Conservation (phyloP, 2,113 vertebrate species). For the Brevimyrus niger region DNA sequence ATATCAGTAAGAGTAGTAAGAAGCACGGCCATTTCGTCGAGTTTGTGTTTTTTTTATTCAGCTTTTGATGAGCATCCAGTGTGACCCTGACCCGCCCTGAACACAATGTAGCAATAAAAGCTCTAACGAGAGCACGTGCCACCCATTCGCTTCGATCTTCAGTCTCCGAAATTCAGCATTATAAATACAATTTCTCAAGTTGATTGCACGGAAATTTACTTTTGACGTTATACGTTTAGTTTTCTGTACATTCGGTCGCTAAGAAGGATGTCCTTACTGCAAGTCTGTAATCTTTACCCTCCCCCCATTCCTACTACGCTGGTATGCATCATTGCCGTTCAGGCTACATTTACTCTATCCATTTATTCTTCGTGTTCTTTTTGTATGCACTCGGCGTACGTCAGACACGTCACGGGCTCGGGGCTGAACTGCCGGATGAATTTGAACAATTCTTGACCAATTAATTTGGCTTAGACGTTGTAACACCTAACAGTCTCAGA, state of each 20-base stretch:
- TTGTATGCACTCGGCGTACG: background rate
- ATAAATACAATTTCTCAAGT: background rate
- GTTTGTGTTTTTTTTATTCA: background rate
- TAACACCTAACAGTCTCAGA: background rate
- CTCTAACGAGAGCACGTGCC: background rate
- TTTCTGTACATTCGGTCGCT: background rate
- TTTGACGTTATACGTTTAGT: background rate
- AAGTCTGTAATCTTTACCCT: background rate
- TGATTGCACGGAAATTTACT: background rate
- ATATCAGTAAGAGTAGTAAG: background rate
- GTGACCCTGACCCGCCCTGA: background rate
- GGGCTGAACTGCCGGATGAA: background rate
- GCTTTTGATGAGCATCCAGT: background rate
- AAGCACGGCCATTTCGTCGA: background rate
- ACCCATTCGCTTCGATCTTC: background rate
- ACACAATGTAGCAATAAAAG: background rate
- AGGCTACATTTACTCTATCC: background rate
- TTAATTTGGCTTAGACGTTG: background rate
- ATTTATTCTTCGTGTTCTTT: background rate
- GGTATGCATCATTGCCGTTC: background rate
- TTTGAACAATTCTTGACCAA: background rate
- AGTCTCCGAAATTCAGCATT: background rate
- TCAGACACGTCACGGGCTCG: background rate
- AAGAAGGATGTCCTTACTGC: background rate
- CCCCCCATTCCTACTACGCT: background rate